A percentile compares a stretch with the other conserved stretches of the same genome.
These are phyloP conservation scores for Smittia aterrima DNA, from an alignment of 2,888 invertebrate species.

Conservation along the genomic window DNA sequence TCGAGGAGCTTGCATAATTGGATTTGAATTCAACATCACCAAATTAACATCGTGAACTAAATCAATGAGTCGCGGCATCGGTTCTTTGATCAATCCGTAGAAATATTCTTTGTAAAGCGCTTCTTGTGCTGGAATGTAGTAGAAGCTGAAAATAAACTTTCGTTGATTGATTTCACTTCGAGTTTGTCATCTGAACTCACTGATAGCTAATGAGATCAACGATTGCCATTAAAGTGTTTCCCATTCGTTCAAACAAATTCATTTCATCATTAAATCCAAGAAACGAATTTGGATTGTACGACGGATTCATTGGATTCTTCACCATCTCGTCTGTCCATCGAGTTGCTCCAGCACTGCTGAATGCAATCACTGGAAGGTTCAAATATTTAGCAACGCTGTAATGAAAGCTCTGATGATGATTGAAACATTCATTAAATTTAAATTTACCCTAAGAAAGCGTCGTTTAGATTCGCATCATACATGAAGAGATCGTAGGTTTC, in stretches of 20 bases:
- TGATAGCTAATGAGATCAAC: slow-evolving; percentile 52
- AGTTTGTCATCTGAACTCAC: no score
- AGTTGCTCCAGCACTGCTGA: slow-evolving; percentile 55
- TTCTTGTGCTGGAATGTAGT: slow-evolving; percentile 52
- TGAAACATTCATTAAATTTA: slow-evolving; percentile 35
- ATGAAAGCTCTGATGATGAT: slow-evolving; percentile 39
- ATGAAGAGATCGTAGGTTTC: slow-evolving; percentile 51
- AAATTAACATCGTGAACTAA: slow-evolving; percentile 51
- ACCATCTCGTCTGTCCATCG: slow-evolving; percentile 55
- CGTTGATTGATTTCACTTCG: no score
- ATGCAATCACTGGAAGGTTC: slow-evolving; percentile 50
- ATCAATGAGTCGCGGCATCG: slow-evolving; percentile 51
- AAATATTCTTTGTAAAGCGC: slow-evolving; percentile 51
- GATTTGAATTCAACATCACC: slow-evolving; percentile 52
- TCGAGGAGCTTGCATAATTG: slow-evolving; percentile 50
- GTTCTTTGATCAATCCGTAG: slow-evolving; percentile 37
- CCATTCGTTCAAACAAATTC: slow-evolving; percentile 53
- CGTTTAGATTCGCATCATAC: slow-evolving; percentile 56
- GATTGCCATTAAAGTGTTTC: slow-evolving; percentile 53
- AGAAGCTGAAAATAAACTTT: slow-evolving; percentile 48
- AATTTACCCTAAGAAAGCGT: slow-evolving; percentile 53
- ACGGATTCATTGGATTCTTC: slow-evolving; percentile 55
- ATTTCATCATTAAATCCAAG: slow-evolving; percentile 53
- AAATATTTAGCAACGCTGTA: slow-evolving; percentile 51
- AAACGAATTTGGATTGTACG: slow-evolving; percentile 54